Evolutionary conservation across 2,888 invertebrate genomes (phyloP).

Genomic region (Brachyptera putata): DNA sequence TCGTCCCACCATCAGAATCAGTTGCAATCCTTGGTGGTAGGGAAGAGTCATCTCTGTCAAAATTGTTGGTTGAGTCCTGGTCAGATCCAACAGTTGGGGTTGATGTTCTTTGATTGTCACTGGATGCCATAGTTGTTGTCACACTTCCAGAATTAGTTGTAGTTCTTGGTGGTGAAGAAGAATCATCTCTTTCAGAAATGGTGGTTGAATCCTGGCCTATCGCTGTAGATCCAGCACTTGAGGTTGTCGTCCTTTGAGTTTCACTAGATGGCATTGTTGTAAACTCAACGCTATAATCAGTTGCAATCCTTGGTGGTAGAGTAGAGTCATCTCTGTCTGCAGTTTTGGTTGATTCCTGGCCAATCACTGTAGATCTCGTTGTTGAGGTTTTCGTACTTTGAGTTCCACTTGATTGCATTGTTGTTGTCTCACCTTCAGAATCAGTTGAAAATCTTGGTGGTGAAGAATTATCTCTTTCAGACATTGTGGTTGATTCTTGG

Average conservation of each 20-base stretch:
- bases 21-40: constrained; percentile 23
- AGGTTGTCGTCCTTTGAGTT: background rate
- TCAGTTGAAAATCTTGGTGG: constrained; percentile 9
- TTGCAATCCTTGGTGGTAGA: constrained; percentile 23
- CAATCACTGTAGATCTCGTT: constrained; percentile 17
- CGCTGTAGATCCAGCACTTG: constrained; percentile 22
- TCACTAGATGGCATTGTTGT: constrained; percentile 1
- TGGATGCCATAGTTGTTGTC: constrained; percentile 26
- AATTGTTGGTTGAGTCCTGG: too few relatives aligned
- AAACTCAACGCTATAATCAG: background rate
- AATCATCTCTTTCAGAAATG: too few relatives aligned
- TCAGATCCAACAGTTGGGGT: constrained; percentile 18
- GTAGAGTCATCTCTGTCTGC: constrained; percentile 11
- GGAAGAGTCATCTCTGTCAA: constrained; percentile 12
- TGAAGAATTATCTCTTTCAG: background rate
- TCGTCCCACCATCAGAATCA: too few relatives aligned
- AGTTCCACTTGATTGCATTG: constrained; percentile 25
- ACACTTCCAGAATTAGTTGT: too few relatives aligned
- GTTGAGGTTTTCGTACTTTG: constrained; percentile 14
- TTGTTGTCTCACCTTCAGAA: constrained; percentile 25
- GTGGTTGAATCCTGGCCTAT: background rate
- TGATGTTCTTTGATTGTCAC: too few relatives aligned
- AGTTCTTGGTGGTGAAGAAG: too few relatives aligned
- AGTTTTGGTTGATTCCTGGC: too few relatives aligned
- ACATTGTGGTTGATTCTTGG: background rate